Base-by-base conservation (phyloP, 2,888 invertebrate genomes). In the Diloba caeruleocephala region DNA sequence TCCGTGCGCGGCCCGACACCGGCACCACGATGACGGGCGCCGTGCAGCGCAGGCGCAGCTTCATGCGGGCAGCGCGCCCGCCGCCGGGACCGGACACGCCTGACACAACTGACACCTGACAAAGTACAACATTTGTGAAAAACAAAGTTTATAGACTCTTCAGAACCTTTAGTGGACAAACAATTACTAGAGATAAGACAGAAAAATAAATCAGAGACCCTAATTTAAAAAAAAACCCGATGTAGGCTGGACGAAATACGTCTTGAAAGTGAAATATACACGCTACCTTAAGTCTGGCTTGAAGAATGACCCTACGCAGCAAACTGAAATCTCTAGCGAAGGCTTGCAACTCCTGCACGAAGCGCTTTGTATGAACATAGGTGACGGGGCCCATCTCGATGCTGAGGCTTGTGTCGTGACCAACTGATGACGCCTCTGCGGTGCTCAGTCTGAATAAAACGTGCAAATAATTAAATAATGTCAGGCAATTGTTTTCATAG, bases 361-460 rank as follows among this genome's bases (percentile, higher is more conserved):
- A 99, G 44, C 98, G 95, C 81, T 98, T 98, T 0, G 99, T 98
- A 89, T 99, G 98, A 42, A 98, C 96, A 86, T 98, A 98, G 74
- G 97, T 95, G 1, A 99, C 97, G 0, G 99, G 98, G 0, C 98
- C 96, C 97, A 98, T 98, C 76, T 96, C 95, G 21, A 99, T 84
- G 58, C 94, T 94, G 37, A 98, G 88, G 56, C 95, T 95, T 70
- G 98, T 97, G 81, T 95, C 96, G 70, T 94, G 87, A 0, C 90
- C 90, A 14, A 79, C 82, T 28, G 76, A 69, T 0, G 89, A 90
- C 63, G 96, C 96, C 31, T 94, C 94, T 7, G 91, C 75, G 1
- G 88, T 77, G 48, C 85, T 87, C 41, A 90, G 58, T 29, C 91
- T 94, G 50, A 26, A 1, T 8, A 8, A 9, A 1, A n/a, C 2